Base-by-base conservation (phyloP, 2,888 invertebrate genomes). In the Idaea biselata region DNA sequence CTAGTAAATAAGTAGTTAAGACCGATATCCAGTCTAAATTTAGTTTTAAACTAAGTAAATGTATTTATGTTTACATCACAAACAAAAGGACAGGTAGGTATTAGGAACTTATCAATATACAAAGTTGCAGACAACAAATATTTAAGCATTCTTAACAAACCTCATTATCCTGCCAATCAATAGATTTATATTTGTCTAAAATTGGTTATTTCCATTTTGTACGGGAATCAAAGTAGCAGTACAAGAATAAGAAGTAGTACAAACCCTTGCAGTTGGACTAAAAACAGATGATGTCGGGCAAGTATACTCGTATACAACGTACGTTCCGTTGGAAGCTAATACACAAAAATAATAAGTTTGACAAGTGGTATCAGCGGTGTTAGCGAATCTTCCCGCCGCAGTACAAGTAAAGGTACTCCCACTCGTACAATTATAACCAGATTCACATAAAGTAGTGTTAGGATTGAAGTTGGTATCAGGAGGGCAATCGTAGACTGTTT, bases 251-350 rank as follows among this genome's bases (percentile, higher is more conserved):
- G 68, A 73, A 1, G 85, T 74, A 4, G 93, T 91, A 70, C 93
- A 93, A 16, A 82, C 14, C 14, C 63, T 67, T n/a, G 80, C 58
- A 1, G 66, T 71, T 0, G 92, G 91, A 76, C 77, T 89, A 67
- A 93, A 93, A 2, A 86, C 78, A 0, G 91, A 90, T 3, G 86
- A 85, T 6, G 76, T 69, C 0, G 91, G 90, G 66, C 93, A 93
- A 0, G 86, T 88, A 65, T 91, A 93, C 2, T 76, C 64, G 58
- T 87, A 88, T 65, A 83, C 73, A 1, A 76, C 33, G 60, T 74
- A 87, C 0, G 83, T 79, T 0, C 84, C 87, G 62, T 81, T 79
- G 11, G 67, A 63, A 54, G 78, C 63, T 33, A 77, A 64, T 0
- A 87, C 87, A 68, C 93, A 93, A 44, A 83, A 79, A 64, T 80